Conservation (phyloP, 2,888 invertebrate genomes). For the Hydraecia micacea region DNA sequence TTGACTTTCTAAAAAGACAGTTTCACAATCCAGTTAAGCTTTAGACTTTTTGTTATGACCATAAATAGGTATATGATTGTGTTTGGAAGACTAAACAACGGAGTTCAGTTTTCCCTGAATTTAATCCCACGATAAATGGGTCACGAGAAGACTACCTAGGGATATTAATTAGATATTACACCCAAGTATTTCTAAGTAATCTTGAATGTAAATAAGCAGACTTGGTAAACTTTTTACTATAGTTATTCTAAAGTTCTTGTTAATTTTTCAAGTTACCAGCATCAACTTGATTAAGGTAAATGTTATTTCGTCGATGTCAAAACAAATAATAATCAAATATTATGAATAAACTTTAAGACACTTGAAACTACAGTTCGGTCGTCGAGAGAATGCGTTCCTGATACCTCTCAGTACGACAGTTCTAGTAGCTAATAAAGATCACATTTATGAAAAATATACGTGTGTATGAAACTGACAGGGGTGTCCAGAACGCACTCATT, state of each 20-base stretch:
- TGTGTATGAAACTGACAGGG: too few species aligned
- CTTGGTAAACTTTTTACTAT: conserved; percentile 14
- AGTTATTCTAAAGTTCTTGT: conserved; percentile 21
- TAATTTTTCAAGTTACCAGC: conserved; percentile 20
- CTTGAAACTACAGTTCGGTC: neutral
- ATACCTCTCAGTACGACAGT: too few species aligned
- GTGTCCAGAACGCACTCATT: too few species aligned
- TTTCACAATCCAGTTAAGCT: neutral
- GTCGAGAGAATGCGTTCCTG: too few species aligned
- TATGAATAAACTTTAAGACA: neutral
- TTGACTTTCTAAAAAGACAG: neutral
- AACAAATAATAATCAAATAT: conserved; percentile 5
- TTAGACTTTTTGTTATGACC: too few species aligned
- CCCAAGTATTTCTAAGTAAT: conserved; percentile 12
- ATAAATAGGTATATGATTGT: neutral
- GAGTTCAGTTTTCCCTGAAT: neutral
- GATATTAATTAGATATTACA: neutral
- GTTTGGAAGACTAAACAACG: neutral
- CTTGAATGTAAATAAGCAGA: conserved; percentile 15
- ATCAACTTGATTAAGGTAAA: conserved; percentile 15
- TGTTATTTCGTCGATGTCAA: neutral
- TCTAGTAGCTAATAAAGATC: too few species aligned
- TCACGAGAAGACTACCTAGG: too few species aligned
- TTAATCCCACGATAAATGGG: neutral
- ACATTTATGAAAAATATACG: too few species aligned